Conservation (phyloP, 2,797 vertebrate species). For the Protonibea diacanthus region DNA sequence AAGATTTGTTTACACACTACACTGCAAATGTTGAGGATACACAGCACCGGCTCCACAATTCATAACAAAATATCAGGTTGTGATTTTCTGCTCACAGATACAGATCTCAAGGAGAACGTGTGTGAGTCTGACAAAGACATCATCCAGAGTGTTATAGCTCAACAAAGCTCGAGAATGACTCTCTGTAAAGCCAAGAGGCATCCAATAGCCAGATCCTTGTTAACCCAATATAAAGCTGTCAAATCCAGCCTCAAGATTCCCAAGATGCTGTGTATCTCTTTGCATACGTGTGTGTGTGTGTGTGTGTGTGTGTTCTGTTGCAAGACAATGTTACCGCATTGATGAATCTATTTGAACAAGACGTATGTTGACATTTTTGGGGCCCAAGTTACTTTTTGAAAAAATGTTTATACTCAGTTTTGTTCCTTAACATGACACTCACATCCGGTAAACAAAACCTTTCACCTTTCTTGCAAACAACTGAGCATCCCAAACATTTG, state of each 20-base stretch:
- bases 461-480: background rate
- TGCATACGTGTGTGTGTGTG: constrained; percentile 7
- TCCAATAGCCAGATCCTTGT: constrained; percentile 50
- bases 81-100: constrained; percentile 18
- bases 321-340: background rate
- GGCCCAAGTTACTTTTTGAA: background rate
- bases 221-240: constrained; percentile 56
- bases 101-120: constrained; percentile 19
- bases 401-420: background rate
- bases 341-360: background rate
- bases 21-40: constrained; percentile 4
- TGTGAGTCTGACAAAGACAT: constrained; percentile 43
- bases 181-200: constrained; percentile 68
- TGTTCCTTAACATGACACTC: background rate
- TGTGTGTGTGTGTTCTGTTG: constrained; percentile 1
- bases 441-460: background rate
- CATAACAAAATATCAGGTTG: constrained; percentile 24
- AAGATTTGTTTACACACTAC: background rate
- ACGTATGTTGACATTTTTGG: background rate
- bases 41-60: constrained; percentile 18
- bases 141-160: constrained; percentile 47
- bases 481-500: background rate
- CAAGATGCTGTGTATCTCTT: constrained; percentile 48
- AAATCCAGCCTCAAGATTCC: constrained; percentile 62
- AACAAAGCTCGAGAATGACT: constrained; percentile 50